Evolutionary conservation across 2,113 vertebrate species (phyloP).

Genomic region (Vulpes lagopus): DNA sequence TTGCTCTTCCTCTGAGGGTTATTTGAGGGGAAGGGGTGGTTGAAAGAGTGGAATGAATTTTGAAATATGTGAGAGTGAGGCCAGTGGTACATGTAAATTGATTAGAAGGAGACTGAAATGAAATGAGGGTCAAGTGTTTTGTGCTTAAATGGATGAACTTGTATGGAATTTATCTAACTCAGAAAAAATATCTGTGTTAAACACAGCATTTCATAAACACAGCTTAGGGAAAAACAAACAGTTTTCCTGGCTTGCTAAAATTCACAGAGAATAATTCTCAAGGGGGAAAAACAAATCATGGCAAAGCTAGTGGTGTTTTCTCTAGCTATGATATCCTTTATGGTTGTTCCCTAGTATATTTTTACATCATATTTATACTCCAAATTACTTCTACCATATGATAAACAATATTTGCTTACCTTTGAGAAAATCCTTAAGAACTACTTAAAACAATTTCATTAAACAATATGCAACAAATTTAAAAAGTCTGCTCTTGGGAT

Average conservation of each 20-base stretch:
- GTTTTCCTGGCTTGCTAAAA: constrained; percentile 8
- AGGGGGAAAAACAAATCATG: background rate
- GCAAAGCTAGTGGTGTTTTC: background rate
- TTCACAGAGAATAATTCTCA: constrained; percentile 59
- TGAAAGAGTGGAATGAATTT: constrained; percentile 11
- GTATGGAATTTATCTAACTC: constrained; percentile 55
- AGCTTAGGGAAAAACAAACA: constrained; percentile 53
- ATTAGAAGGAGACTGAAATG: constrained; percentile 54
- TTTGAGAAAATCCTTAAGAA: background rate
- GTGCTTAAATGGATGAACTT: constrained; percentile 36
- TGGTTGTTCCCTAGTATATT: background rate
- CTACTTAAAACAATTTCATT: background rate
- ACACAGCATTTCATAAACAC: constrained; percentile 67
- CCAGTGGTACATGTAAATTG: constrained; percentile 47
- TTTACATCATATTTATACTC: constrained; percentile 28
- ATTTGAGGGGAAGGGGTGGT: constrained; percentile 37
- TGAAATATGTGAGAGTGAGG: constrained; percentile 55
- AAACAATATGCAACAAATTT: background rate
- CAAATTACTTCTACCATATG: background rate
- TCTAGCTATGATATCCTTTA: background rate
- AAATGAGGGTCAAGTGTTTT: constrained; percentile 66
- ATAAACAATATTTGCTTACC: background rate
- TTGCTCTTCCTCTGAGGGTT: constrained; percentile 72
- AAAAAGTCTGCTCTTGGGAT: background rate
- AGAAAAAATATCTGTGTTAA: constrained; percentile 66